Evolutionary conservation across 1,140 invertebrate genomes (phyloP).

Genomic region (Onthophagus taurus): DNA sequence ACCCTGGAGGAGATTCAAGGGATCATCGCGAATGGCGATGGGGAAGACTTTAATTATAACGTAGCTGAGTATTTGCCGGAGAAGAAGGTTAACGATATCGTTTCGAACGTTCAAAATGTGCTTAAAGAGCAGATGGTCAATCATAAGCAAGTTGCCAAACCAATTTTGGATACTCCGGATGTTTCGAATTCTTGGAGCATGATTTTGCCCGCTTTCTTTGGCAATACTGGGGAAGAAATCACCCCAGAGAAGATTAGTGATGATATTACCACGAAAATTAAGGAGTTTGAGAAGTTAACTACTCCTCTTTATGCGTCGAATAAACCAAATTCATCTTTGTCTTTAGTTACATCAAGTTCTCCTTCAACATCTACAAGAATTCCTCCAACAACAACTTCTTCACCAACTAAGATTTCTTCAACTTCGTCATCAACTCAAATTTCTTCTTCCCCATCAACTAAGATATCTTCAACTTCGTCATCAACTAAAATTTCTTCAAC

Average conservation of each 20-base stretch:
- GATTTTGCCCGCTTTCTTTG: constrained; percentile 67
- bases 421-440: background rate
- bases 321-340: background rate
- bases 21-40: constrained; percentile 67
- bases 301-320: background rate
- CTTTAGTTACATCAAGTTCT: background rate
- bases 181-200: constrained; percentile 68
- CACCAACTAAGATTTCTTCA: background rate
- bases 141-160: constrained; percentile 41
- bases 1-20: constrained; percentile 72
- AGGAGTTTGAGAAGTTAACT: background rate
- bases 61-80: constrained; percentile 39
- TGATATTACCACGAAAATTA: constrained; percentile 5
- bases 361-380: background rate
- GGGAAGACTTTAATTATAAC: constrained; percentile 41
- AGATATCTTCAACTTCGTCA: background rate
- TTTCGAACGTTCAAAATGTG: constrained; percentile 71
- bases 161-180: constrained; percentile 55
- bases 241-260: constrained; percentile 25
- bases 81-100: constrained; percentile 65
- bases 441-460: background rate
- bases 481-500: background rate
- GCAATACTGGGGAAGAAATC: constrained; percentile 46
- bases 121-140: constrained; percentile 65
- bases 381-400: background rate